phyloP scores from a whole-genome alignment of 2,113 vertebrate species.

The Callipepla californica region DNA sequence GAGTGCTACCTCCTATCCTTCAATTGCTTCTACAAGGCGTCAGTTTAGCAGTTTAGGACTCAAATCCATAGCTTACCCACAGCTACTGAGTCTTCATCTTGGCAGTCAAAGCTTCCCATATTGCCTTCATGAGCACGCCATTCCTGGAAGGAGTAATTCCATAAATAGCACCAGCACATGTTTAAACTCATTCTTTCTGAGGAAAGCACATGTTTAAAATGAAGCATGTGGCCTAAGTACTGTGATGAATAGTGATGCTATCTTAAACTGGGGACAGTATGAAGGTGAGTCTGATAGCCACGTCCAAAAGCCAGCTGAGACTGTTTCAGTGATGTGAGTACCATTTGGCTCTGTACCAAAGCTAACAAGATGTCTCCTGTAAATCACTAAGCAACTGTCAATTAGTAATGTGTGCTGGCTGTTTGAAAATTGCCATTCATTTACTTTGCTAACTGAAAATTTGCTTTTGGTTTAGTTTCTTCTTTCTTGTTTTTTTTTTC shows the following conservation, averaged over 20 bases:
- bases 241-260: background rate
- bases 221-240: background rate
- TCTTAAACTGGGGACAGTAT: background rate
- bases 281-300: background rate
- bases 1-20: background rate
- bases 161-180: conserved; percentile 1
- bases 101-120: conserved; percentile 41
- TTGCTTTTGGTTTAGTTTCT: background rate
- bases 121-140: conserved; percentile 27
- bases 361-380: background rate
- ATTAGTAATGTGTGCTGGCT: background rate
- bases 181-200: conserved; percentile 2
- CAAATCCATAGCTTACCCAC: background rate
- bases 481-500: background rate
- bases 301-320: background rate
- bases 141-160: conserved; percentile 43
- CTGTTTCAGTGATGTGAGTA: conserved; percentile 18
- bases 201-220: conserved; percentile 30
- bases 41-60: conserved; percentile 8
- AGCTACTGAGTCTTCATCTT: background rate
- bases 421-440: background rate
- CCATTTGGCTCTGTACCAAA: background rate
- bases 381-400: conserved; percentile 24
- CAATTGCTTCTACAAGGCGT: conserved; percentile 8
- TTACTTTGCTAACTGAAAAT: conserved; percentile 26